Evolutionary conservation across 2,888 invertebrate species (phyloP), one percentile per base, ranked within the genome.

Genomic region (Anthophora plumipes): DNA sequence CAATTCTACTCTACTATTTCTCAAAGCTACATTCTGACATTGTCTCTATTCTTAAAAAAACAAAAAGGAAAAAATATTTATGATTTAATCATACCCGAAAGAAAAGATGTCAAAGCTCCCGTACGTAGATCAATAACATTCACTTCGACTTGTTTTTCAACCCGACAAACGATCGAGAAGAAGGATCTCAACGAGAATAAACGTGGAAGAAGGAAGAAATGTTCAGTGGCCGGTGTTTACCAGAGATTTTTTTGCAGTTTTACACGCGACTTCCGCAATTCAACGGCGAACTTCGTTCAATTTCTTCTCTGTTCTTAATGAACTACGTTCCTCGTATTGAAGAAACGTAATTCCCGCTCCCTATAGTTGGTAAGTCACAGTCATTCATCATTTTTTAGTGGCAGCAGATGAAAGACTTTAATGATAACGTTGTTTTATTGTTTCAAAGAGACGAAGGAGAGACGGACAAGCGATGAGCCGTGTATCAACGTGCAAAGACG

Each of bases 311-410:
- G 20, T 17, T 37, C 63, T 11, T 31, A 31, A 46, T 25, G 46
- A 48, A 63, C 48, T 63, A 48, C 48, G 61, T 22, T 61, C 43
- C 48, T 43, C 12, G 31, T 48, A 31, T 31, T 7, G 31, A 48
- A n/a, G n/a, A 48, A 63, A 37, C 46, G 63, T 31, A 48, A 63
- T 63, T 63, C 31, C 63, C 17, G 9, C 25, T 61, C 4, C 31
- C 57, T 39, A 39, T 37, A n/a, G 39, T n/a, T 46, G 46, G 14
- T 46, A 6, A 46, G 46, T 17, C 46, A 22, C 9, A 20, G 22
- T 61, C 46, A 17, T 63, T 31, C 48, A 14, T 63, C 48, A 37
- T 63, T n/a, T 20, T 1, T 17, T 46, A 14, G 60, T 55, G 54
- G 54, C 25, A 25, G 22, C 54, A 39, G 37, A 37, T 39, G 57